phyloP scores from a whole-genome alignment of 2,888 invertebrate genomes.

The Achlya flavicornis region DNA sequence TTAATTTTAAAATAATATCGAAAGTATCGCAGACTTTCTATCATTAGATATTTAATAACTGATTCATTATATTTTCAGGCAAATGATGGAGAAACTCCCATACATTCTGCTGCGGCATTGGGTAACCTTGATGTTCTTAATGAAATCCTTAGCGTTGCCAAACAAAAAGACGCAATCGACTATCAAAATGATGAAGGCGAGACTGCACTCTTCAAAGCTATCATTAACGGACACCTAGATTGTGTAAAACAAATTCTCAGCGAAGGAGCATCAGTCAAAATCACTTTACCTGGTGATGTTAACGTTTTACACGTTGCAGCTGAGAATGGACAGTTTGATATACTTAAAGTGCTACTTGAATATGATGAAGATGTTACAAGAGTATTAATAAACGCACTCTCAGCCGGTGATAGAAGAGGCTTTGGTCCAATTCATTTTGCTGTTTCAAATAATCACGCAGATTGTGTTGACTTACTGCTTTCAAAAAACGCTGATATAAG shows the following conservation, averaged over 20 bases:
- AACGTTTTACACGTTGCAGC: conserved; percentile 86
- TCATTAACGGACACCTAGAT: conserved; percentile 65
- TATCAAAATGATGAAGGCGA: conserved; percentile 75
- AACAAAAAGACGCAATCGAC: conserved; percentile 75
- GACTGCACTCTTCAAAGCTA: conserved; percentile 77
- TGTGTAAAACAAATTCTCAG: conserved; percentile 73
- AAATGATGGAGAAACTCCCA: conserved; percentile 78
- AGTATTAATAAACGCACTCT: conserved; percentile 58
- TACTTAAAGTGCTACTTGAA: conserved; percentile 79
- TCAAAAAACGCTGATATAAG: conserved; percentile 73
- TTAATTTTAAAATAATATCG: too few relatives aligned
- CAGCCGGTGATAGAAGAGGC: conserved; percentile 67
- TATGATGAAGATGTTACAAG: conserved; percentile 62
- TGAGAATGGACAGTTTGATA: conserved; percentile 78
- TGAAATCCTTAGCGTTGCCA: conserved; percentile 78
- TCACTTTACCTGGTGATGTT: conserved; percentile 68
- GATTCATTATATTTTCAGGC: conserved; percentile 51
- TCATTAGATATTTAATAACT: too few relatives aligned
- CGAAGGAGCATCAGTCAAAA: conserved; percentile 74
- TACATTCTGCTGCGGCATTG: conserved; percentile 80
- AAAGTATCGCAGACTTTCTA: too few relatives aligned
- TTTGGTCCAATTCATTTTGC: conserved; percentile 83
- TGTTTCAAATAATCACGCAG: conserved; percentile 74
- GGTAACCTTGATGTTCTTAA: conserved; percentile 77
- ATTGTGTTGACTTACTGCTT: conserved; percentile 74